A percentile compares a stretch with the other conserved stretches of the same genome.
These are phyloP conservation scores for Oscheius sp. DNA, from an alignment of 2,888 invertebrate genomes.

Conservation along the genomic window DNA sequence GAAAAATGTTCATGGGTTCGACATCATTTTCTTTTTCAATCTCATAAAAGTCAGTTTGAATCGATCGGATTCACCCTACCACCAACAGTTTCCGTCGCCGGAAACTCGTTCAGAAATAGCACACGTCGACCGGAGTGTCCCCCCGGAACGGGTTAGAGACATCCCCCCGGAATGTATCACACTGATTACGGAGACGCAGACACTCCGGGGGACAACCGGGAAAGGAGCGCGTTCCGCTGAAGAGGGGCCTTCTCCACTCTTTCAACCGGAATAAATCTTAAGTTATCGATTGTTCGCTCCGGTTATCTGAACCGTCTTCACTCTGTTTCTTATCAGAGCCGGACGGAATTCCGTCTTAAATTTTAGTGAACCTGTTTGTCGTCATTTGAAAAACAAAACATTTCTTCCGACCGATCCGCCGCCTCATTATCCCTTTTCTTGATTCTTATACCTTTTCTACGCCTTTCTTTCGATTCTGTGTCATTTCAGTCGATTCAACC, in stretches of 20 bases:
- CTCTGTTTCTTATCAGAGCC: too few species aligned
- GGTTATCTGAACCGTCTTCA: too few species aligned
- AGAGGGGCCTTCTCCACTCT: neutral
- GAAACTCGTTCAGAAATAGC: slow-evolving; percentile 34
- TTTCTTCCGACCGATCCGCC: too few species aligned
- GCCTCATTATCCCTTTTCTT: too few species aligned
- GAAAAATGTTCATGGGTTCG: too few species aligned
- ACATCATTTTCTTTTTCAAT: too few species aligned
- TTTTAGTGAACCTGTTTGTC: too few species aligned
- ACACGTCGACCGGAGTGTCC: slow-evolving; percentile 25
- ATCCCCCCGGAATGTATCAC: slow-evolving; percentile 1
- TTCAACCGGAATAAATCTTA: slow-evolving; percentile 21
- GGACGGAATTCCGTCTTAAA: too few species aligned
- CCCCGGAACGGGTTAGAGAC: slow-evolving; percentile 25
- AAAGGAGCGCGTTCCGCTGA: neutral
- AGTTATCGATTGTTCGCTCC: slow-evolving; percentile 5
- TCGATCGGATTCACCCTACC: too few species aligned
- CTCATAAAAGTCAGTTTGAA: too few species aligned
- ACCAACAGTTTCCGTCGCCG: neutral
- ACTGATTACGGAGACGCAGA: slow-evolving; percentile 25
- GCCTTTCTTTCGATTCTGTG: too few species aligned
- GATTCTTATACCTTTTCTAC: neutral
- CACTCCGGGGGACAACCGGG: neutral
- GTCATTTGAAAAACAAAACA: too few species aligned
- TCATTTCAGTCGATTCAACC: neutral